phyloP scores from a whole-genome alignment of 1,140 invertebrate genomes.

The Leptestheria dahalacensis region DNA sequence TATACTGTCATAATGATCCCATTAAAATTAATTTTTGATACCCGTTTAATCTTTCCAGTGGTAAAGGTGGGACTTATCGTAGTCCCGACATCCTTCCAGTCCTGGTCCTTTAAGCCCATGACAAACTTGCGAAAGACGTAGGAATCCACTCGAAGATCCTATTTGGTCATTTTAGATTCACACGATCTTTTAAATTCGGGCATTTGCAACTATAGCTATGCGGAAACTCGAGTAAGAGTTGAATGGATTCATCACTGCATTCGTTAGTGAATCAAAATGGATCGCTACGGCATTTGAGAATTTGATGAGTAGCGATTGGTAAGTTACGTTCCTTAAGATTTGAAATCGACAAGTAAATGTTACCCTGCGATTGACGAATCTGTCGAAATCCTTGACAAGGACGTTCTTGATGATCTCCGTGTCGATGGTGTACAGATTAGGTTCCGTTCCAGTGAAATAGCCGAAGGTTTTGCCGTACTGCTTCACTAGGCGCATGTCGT shows the following conservation, averaged over 20 bases:
- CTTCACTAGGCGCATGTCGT: slow-evolving; percentile 5
- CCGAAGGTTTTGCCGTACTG: slow-evolving; percentile 15
- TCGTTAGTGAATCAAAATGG: no score
- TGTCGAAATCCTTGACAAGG: slow-evolving; percentile 38
- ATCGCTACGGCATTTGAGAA: no score
- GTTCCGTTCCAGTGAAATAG: slow-evolving; percentile 5
- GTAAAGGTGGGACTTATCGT: slow-evolving; percentile 42
- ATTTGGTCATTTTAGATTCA: not conserved
- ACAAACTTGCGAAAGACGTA: slow-evolving; percentile 14
- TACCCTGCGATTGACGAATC: slow-evolving; percentile 31
- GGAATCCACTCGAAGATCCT: not conserved
- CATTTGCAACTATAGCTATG: no score
- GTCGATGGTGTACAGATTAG: slow-evolving; percentile 23
- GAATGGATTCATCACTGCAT: no score
- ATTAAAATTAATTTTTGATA: not conserved
- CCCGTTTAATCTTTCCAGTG: slow-evolving; percentile 15
- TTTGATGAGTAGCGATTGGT: no score
- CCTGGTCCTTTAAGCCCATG: slow-evolving; percentile 22
- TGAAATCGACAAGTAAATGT: not conserved
- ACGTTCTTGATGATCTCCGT: slow-evolving; percentile 38
- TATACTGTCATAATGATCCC: no score
- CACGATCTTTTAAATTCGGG: not conserved
- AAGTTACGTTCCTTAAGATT: no score
- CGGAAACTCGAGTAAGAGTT: no score
- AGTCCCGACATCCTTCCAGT: slow-evolving; percentile 38